These are phyloP conservation scores for Austrofundulus limnaeus DNA, from an alignment of 2,113 vertebrate species.

Conservation along the genomic window DNA sequence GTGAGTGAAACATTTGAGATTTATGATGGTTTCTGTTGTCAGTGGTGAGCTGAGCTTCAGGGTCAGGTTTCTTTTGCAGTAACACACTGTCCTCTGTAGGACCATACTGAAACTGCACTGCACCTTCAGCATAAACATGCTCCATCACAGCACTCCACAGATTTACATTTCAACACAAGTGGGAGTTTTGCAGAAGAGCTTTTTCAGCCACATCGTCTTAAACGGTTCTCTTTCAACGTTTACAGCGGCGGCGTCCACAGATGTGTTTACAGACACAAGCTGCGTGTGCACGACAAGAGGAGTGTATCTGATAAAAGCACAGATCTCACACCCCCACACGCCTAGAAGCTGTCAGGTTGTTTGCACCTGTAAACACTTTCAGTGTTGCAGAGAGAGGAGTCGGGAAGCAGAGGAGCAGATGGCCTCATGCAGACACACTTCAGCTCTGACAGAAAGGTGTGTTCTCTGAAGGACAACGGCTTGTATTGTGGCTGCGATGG, in stretches of 20 bases:
- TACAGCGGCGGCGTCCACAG: conserved; percentile 41
- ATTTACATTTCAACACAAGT: conserved; percentile 7
- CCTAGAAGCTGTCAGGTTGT: conserved; percentile 81
- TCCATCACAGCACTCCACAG: conserved; percentile 23
- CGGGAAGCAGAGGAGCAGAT: conserved; percentile 90
- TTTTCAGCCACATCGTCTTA: conserved; percentile 17
- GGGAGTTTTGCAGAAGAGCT: conserved; percentile 11
- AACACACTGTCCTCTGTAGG: conserved; percentile 71
- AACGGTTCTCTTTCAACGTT: too few relatives aligned
- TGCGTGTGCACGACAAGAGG: conserved; percentile 46
- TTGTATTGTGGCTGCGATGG: conserved; percentile 86
- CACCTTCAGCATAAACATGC: not conserved
- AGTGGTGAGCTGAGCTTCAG: not conserved
- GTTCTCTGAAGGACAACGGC: conserved; percentile 87
- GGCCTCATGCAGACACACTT: conserved; percentile 95
- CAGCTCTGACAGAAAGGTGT: conserved; percentile 86
- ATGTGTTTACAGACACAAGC: conserved; percentile 47
- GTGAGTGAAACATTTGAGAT: too few relatives aligned
- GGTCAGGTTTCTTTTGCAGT: conserved; percentile 33
- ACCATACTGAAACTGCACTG: conserved; percentile 3
- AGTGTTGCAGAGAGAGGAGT: conserved; percentile 80
- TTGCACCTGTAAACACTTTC: conserved; percentile 89
- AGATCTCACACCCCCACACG: conserved; percentile 44
- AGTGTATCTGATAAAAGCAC: conserved; percentile 39
- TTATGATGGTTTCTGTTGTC: not conserved